Percentiles rank a stretch among this genome's conserved stretches.
phyloP scores from a whole-genome alignment of 2,113 vertebrate genomes.

The Oreotrochilus melanogaster region DNA sequence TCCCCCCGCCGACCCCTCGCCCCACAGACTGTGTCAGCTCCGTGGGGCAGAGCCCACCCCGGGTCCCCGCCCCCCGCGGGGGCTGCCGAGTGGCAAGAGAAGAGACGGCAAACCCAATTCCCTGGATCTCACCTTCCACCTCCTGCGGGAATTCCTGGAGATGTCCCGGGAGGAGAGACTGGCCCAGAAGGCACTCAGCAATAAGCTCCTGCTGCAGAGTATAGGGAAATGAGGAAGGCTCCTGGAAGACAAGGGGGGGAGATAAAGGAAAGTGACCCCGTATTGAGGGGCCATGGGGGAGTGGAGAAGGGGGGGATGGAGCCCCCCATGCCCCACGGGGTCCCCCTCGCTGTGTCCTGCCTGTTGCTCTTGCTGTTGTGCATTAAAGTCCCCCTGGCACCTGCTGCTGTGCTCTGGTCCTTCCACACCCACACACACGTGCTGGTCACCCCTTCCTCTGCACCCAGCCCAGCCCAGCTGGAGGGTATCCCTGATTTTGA shows the following conservation, averaged over 20 bases:
- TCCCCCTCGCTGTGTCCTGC: background rate
- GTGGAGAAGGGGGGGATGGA: background rate
- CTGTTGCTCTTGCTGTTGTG: background rate
- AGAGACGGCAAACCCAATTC: conserved; percentile 68
- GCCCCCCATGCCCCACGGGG: background rate
- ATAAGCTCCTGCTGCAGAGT: conserved; percentile 73
- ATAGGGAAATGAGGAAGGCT: conserved; percentile 70
- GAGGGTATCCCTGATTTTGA: background rate
- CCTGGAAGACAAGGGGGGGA: no score
- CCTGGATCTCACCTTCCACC: conserved; percentile 75
- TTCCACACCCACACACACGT: background rate
- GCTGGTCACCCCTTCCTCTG: background rate
- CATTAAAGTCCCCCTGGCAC: conserved; percentile 50
- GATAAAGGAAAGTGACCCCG: background rate
- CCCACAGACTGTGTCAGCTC: conserved; percentile 3
- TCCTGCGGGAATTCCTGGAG: conserved; percentile 73
- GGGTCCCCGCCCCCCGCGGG: background rate
- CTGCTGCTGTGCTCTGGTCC: background rate
- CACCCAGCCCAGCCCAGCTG: background rate
- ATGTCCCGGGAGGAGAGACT: conserved; percentile 77
- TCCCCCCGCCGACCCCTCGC: background rate
- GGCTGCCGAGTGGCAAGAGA: conserved; percentile 12
- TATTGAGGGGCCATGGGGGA: background rate
- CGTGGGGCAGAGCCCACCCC: background rate
- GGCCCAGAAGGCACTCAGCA: conserved; percentile 72